A percentile compares a stretch with the other conserved stretches of the same genome.
Evolutionary conservation across 2,888 invertebrate species (phyloP).

Genomic region (Agriopis marginaria): DNA sequence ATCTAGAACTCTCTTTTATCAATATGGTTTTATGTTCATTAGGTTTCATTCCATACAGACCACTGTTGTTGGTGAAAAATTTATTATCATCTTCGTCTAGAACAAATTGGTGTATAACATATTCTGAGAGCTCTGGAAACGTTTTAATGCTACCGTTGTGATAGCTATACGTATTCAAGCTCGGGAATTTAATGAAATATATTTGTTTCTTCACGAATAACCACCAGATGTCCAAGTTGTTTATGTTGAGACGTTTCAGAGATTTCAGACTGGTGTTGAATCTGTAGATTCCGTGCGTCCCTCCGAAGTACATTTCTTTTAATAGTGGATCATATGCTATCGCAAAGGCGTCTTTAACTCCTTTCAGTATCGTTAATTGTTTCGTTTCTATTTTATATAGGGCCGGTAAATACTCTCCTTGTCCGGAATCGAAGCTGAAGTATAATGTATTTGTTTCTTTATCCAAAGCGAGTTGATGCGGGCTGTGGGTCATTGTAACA

Average conservation of each 20-base stretch:
- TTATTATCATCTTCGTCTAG: constrained; percentile 66
- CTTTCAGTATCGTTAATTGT: constrained; percentile 67
- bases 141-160: constrained; percentile 57
- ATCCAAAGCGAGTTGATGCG: constrained; percentile 74
- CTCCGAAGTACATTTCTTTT: constrained; percentile 72
- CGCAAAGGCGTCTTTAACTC: constrained; percentile 76
- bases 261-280: constrained; percentile 58
- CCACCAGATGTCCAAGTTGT: constrained; percentile 77
- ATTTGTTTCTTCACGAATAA: constrained; percentile 63
- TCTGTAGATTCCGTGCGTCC: constrained; percentile 74
- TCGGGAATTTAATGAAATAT: constrained; percentile 74
- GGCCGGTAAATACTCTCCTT: constrained; percentile 72
- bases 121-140: constrained; percentile 53
- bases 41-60: constrained; percentile 65
- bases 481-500: constrained; percentile 65
- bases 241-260: constrained; percentile 60
- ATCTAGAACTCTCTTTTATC: constrained; percentile 61
- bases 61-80: constrained; percentile 72
- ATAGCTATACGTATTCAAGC: constrained; percentile 66
- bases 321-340: constrained; percentile 58
- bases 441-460: constrained; percentile 65
- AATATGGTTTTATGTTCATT: constrained; percentile 50
- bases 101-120: constrained; percentile 70
- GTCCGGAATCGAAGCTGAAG: constrained; percentile 75
- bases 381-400: constrained; percentile 62